Evolutionary conservation across 2,888 invertebrate species (phyloP), one percentile per base, ranked within the genome.

Genomic region (Ormyrus thymus): DNA sequence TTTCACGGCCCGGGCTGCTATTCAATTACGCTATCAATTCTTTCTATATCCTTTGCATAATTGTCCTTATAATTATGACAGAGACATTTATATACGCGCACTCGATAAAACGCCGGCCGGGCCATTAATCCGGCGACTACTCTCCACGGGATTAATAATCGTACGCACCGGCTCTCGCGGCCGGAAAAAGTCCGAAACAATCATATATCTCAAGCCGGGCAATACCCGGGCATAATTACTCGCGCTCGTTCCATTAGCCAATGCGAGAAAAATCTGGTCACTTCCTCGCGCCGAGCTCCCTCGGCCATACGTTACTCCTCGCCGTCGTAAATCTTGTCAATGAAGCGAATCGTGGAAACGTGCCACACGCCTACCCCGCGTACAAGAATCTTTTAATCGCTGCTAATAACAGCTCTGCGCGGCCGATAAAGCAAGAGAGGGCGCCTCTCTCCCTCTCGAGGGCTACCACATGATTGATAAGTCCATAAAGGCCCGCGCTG

Each of bases 401-500:
- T 77, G 64, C 76, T 76, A 89, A 89, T 89, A 89, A 89, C 86
- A 89, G 89, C 85, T 83, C 85, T 81, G 68, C 61, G 50, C 61
- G 50, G 56, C 78, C 80, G 80, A 81, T 78, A 71, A 73, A 68
- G 58, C 29, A 29, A 59, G 11, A 51, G 51, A 46, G 71, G 71
- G 71, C 65, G 76, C 71, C 71, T 50, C 66, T 83, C 85, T 81
- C 82, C 0, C 56, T 7, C 43, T 10, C 83, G 78, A 64, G 55
- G 79, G 87, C 89, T 88, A 88, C 88, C 87, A 87, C 87, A 87
- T 89, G 90, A 90, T 89, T 89, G 89, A 89, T 90, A 89, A 89
- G 89, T 90, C 90, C 90, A 89, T 89, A 89, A 89, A 89, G 83
- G 65, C 13, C 79, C 83, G 71, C 85, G 56, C 15, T 29, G 65